Conservation (phyloP, 2,888 invertebrate genomes). For the Mythimna pallens region DNA sequence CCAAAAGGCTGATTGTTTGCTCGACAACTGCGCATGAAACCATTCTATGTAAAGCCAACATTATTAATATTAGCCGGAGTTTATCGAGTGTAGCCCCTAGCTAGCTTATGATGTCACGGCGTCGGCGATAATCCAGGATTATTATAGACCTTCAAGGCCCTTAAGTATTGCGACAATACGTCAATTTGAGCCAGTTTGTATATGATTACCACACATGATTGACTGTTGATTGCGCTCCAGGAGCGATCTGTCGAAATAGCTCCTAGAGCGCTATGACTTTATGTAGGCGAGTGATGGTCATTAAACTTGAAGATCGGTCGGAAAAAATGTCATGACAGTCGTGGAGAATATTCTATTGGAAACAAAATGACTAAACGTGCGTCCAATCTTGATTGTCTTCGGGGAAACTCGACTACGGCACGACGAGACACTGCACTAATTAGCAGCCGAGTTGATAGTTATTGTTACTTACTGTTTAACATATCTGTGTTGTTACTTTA, state of each 20-base stretch:
- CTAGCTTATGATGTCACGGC: constrained; percentile 41
- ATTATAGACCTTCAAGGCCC: constrained; percentile 34
- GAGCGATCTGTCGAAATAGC: too few relatives aligned
- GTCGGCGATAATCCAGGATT: constrained; percentile 53
- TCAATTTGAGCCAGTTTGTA: constrained; percentile 25
- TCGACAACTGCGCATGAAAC: constrained; percentile 56
- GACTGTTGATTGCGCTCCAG: too few relatives aligned
- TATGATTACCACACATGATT: background rate
- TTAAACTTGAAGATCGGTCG: background rate
- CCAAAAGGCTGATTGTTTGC: constrained; percentile 62
- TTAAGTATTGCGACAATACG: constrained; percentile 44
- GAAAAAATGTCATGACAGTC: background rate
- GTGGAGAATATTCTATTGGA: background rate
- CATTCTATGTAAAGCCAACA: constrained; percentile 58
- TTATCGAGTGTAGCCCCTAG: constrained; percentile 54
- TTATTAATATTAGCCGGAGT: constrained; percentile 62
- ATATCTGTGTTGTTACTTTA: background rate
- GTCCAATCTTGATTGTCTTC: background rate
- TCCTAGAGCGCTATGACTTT: too few relatives aligned
- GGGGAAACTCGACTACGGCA: background rate
- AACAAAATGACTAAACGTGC: background rate
- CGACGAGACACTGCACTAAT: too few relatives aligned
- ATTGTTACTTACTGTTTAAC: too few relatives aligned
- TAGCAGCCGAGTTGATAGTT: too few relatives aligned
- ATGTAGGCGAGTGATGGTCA: background rate